phyloP scores from a whole-genome alignment of 2,888 invertebrate genomes.

The Chesias legatella region DNA sequence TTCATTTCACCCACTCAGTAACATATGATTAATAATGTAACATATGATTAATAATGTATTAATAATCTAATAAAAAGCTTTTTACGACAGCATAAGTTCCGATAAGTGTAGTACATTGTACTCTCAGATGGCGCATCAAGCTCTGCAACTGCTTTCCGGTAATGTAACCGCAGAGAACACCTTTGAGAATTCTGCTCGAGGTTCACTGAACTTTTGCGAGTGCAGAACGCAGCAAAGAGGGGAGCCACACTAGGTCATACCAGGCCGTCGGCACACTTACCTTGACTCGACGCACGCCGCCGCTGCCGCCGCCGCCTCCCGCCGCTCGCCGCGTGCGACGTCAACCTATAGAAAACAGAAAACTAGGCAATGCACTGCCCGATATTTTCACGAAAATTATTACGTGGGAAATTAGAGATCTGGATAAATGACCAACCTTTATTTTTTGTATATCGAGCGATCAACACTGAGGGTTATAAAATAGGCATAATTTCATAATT shows the following conservation, averaged over 20 bases:
- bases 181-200: slow-evolving; percentile 74
- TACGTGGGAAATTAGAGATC: slow-evolving; percentile 20
- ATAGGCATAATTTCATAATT: too few species aligned
- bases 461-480: too few species aligned
- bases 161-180: slow-evolving; percentile 76
- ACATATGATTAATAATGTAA: too few species aligned
- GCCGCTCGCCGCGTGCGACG: slow-evolving; percentile 40
- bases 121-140: slow-evolving; percentile 10
- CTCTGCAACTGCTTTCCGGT: slow-evolving; percentile 74
- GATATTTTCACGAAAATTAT: slow-evolving; percentile 23
- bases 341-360: slow-evolving; percentile 67
- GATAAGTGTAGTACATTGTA: slow-evolving; percentile 13
- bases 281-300: slow-evolving; percentile 70
- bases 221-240: slow-evolving; percentile 74
- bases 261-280: slow-evolving; percentile 79
- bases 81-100: neutral
- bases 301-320: slow-evolving; percentile 39
- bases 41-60: too few species aligned
- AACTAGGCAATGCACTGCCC: slow-evolving; percentile 58
- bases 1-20: too few species aligned
- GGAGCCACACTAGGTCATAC: slow-evolving; percentile 75
- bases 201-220: slow-evolving; percentile 78
- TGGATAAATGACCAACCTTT: slow-evolving; percentile 16
- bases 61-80: slow-evolving; percentile 2
- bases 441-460: neutral